These are phyloP conservation scores for Podarcis siculus DNA, from an alignment of 2,797 vertebrate species.

Conservation along the genomic window DNA sequence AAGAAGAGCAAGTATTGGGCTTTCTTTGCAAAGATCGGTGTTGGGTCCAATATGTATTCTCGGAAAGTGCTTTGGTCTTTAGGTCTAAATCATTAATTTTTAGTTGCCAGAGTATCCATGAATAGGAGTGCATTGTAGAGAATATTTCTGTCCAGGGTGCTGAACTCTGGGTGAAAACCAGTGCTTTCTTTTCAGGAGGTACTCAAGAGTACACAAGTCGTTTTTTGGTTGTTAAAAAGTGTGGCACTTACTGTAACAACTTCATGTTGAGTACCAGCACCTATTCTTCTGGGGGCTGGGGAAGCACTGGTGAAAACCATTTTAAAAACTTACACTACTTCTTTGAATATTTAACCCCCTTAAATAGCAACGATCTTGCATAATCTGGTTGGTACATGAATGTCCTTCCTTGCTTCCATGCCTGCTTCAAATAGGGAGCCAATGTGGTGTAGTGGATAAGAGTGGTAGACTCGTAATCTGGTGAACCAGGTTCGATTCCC, in stretches of 20 bases:
- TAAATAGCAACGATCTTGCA: neutral
- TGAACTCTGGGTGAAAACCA: neutral
- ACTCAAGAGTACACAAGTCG: too few relatives aligned
- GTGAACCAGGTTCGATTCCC: too few relatives aligned
- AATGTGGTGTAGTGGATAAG: too few relatives aligned
- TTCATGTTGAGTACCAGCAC: too few relatives aligned
- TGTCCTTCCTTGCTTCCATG: neutral
- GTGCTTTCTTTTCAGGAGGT: too few relatives aligned
- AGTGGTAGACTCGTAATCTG: too few relatives aligned
- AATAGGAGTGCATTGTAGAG: neutral
- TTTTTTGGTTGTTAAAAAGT: too few relatives aligned
- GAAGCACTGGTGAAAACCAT: neutral
- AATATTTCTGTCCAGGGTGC: neutral
- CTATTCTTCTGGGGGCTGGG: too few relatives aligned
- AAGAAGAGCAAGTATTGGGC: neutral
- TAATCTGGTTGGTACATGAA: neutral
- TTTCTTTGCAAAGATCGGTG: neutral
- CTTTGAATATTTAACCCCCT: neutral
- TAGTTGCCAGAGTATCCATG: neutral
- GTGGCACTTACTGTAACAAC: too few relatives aligned
- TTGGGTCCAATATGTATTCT: neutral
- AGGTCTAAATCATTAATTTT: slow-evolving; percentile 3
- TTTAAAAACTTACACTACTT: neutral
- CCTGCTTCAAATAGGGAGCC: neutral
- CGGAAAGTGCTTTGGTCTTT: neutral